Evolutionary conservation across 1,140 invertebrate species (phyloP).

Genomic region (Mactra quadrangularis): DNA sequence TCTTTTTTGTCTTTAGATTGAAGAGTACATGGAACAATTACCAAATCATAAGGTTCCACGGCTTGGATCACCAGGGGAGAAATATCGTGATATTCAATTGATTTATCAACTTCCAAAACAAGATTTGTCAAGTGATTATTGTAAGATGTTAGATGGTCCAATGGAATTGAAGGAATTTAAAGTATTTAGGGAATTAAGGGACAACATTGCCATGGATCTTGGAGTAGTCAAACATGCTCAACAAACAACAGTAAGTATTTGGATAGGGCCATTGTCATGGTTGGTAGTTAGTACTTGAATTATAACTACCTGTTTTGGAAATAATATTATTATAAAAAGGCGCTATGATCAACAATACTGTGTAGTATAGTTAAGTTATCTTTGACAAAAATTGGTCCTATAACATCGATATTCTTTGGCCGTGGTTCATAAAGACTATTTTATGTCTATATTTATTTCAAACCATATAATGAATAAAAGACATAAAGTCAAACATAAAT

Average conservation of each 20-base stretch:
- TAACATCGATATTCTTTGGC: no score
- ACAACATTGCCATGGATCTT: slow-evolving; percentile 96
- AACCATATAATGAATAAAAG: no score
- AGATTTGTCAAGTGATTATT: slow-evolving; percentile 94
- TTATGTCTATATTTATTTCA: no score
- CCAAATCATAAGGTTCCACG: slow-evolving; percentile 99
- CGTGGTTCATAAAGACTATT: no score
- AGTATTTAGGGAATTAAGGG: slow-evolving; percentile 95
- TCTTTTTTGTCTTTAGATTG: slow-evolving; percentile 89
- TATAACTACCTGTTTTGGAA: no score
- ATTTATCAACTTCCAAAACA: slow-evolving; percentile 96
- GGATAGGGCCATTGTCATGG: neutral
- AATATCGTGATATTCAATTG: slow-evolving; percentile 94
- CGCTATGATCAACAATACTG: no score
- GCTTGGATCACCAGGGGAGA: slow-evolving; percentile 96
- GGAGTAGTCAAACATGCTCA: slow-evolving; percentile 87
- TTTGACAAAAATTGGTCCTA: no score
- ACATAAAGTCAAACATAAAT: no score
- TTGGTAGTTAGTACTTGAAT: no score
- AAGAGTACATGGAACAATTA: slow-evolving; percentile 97
- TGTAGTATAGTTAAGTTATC: no score
- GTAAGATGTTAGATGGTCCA: slow-evolving; percentile 94
- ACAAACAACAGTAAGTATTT: slow-evolving; percentile 45
- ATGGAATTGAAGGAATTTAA: slow-evolving; percentile 94
- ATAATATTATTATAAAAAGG: no score